phyloP scores from a whole-genome alignment of 2,113 vertebrate genomes.

The Cyprinodon brontotheroides region DNA sequence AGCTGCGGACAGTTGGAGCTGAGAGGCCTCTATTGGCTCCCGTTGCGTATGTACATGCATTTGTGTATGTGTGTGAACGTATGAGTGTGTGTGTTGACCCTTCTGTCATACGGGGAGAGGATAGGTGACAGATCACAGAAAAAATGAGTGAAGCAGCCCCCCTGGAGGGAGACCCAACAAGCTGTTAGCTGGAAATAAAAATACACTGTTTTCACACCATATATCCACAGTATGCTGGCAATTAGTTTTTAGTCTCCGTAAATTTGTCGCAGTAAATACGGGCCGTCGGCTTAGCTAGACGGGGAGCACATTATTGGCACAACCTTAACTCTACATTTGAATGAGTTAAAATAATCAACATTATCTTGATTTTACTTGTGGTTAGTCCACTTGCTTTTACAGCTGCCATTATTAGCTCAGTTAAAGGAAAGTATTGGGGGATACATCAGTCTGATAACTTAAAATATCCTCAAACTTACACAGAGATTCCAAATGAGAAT shows the following conservation, averaged over 20 bases:
- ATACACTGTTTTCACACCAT: constrained; percentile 67
- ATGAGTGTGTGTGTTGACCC: constrained; percentile 60
- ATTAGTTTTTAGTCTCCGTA: constrained; percentile 34
- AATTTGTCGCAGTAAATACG: constrained; percentile 42
- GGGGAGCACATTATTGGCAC: not conserved
- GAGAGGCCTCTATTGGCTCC: constrained; percentile 45
- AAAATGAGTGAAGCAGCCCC: constrained; percentile 42
- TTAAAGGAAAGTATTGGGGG: not conserved
- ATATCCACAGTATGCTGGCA: constrained; percentile 17
- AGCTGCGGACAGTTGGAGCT: constrained; percentile 55
- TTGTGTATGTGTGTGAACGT: constrained; percentile 43
- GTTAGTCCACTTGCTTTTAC: not conserved
- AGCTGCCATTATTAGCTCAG: not conserved
- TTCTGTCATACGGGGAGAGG: constrained; percentile 62
- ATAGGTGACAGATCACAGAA: constrained; percentile 67
- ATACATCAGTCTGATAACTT: not conserved
- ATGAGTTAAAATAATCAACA: constrained; percentile 5
- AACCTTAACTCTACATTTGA: not conserved
- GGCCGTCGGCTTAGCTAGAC: not conserved
- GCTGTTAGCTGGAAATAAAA: constrained; percentile 76
- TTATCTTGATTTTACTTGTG: not conserved
- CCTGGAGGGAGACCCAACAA: constrained; percentile 68
- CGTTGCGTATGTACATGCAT: constrained; percentile 33
- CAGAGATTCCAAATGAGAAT: not conserved
- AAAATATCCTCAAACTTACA: not conserved